A percentile compares a stretch with the other conserved stretches of the same genome.
Conservation (phyloP, 2,888 invertebrate genomes). For the Dastarcus helophoroides region DNA sequence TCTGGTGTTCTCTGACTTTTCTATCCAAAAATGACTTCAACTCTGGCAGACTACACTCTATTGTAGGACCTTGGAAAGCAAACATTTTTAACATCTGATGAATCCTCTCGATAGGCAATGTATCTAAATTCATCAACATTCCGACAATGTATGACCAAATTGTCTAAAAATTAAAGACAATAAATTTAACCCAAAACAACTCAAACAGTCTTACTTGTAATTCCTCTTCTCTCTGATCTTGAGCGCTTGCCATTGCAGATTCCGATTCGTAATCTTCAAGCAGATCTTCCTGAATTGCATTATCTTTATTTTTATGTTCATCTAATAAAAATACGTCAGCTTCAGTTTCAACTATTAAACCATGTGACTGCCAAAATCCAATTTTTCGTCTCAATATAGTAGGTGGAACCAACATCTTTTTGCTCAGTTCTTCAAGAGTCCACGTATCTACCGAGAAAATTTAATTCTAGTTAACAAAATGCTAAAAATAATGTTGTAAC, state of each 20-base stretch:
- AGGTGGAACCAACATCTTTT: conserved; percentile 76
- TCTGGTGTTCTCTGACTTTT: conserved; percentile 83
- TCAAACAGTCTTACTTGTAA: conserved; percentile 50
- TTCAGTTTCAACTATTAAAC: conserved; percentile 64
- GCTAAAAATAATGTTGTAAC: too few species aligned
- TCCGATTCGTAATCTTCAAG: conserved; percentile 86
- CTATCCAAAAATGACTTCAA: conserved; percentile 80
- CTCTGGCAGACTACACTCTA: conserved; percentile 82
- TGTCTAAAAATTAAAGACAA: conserved; percentile 37
- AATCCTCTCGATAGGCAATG: conserved; percentile 80
- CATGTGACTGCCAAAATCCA: conserved; percentile 90
- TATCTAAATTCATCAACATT: conserved; percentile 91
- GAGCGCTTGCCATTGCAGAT: conserved; percentile 89
- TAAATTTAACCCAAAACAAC: conserved; percentile 1
- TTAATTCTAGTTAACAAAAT: neutral
- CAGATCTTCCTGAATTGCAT: conserved; percentile 48
- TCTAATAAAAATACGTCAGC: conserved; percentile 63
- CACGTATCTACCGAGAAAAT: conserved; percentile 51
- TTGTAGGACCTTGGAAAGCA: conserved; percentile 80
- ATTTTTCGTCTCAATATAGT: conserved; percentile 78
- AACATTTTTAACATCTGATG: conserved; percentile 96
- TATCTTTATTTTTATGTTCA: conserved; percentile 48
- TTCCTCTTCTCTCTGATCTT: conserved; percentile 89
- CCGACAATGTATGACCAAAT: conserved; percentile 97
- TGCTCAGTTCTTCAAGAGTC: conserved; percentile 77